Base-by-base conservation (phyloP, 2,797 vertebrate genomes). In the Aplochiton taeniatus region DNA sequence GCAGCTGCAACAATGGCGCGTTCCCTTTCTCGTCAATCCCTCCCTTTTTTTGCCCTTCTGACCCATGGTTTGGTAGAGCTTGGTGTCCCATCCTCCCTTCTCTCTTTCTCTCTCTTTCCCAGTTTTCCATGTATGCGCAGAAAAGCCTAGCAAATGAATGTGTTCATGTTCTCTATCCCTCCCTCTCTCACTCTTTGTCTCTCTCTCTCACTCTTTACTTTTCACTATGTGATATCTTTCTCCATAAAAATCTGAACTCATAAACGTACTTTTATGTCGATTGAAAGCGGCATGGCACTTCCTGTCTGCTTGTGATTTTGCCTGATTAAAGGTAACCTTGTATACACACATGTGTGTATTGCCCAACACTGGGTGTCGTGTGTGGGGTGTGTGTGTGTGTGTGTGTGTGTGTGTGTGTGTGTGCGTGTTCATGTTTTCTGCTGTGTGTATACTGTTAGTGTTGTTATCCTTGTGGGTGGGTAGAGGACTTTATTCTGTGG, bases 111-210 rank as follows among this genome's bases (percentile, higher is more conserved):
- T 51, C 18, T 20, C 54, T 44, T 56, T 19, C 47, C 31, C 20
- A 14, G 43, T 20, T 55, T 55, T 46, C 4, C 20, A 10, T 42
- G 11, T 11, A 57, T 49, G 9, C 20, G 9, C 42, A 7, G 12
- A 4, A 31, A 31, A 31, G 6, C 31, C 43, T 2, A 31, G 5
- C 31, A 31, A 5, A 31, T 31, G 31, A 31, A 31, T 10, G 7
- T 17, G 9, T 11, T 18, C 69, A n/a, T 43, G 61, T 48, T 55
- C 62, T 59, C 19, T 54, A 46, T 41, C 19, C 11, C 54, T 45
- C 51, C 59, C 42, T 61, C 53, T 63, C 55, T 10, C 19, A 10
- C 43, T 17, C 46, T 16, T 68, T 47, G 57, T 56, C 54, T 12
- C 14, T 19, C n/a, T 48, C 19, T 50, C 50, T 60, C 12, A 49